These are phyloP conservation scores for Pomacea canaliculata DNA, from an alignment of 2,888 invertebrate genomes.

Conservation along the genomic window DNA sequence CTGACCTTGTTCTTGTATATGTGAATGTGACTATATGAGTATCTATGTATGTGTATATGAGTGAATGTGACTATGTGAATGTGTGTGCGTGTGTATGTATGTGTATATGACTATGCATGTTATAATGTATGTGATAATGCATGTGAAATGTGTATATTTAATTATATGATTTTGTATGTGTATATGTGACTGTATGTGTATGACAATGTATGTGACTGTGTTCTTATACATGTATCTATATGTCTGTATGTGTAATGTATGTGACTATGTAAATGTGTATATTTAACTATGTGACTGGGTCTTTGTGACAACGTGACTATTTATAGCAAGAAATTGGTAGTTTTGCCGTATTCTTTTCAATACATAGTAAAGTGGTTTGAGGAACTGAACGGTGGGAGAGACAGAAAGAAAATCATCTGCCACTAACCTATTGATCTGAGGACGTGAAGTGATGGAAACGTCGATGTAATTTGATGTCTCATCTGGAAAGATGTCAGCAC, in stretches of 20 bases:
- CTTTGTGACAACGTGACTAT: neutral
- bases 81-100: neutral
- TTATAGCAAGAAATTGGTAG: too few species aligned
- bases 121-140: neutral
- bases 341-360: too few species aligned
- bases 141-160: neutral
- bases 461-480: slow-evolving; percentile 3
- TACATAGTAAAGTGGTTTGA: too few species aligned
- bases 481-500: slow-evolving; percentile 73
- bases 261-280: neutral
- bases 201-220: neutral
- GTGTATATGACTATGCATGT: neutral
- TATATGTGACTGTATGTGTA: neutral
- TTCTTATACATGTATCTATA: neutral
- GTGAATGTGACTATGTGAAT: neutral
- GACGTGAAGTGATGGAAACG: slow-evolving; percentile 27
- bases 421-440: slow-evolving; percentile 36
- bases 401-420: too few species aligned
- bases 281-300: neutral
- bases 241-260: neutral
- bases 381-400: too few species aligned
- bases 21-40: slow-evolving; percentile 4
- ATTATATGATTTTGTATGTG: neutral
- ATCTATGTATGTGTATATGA: slow-evolving; percentile 6
- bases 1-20: slow-evolving; percentile 11